These are phyloP conservation scores for Philaenus spumarius DNA, from an alignment of 1,140 invertebrate genomes.

Conservation along the genomic window DNA sequence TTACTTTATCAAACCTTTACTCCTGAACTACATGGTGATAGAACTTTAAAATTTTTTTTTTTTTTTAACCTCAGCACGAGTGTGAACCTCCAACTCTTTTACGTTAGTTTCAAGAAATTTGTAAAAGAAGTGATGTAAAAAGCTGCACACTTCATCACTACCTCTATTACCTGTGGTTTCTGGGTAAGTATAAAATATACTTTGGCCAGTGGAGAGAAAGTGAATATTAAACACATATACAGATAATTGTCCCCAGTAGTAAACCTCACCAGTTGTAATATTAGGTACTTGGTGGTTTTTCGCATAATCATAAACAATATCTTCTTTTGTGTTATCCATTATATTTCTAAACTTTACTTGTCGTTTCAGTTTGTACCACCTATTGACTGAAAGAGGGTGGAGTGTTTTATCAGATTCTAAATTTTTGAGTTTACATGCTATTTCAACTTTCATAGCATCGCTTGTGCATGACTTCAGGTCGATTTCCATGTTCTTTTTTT, in stretches of 20 bases:
- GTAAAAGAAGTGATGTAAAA: too few relatives aligned
- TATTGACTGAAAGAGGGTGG: slow-evolving; percentile 9
- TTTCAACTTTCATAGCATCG: too few relatives aligned
- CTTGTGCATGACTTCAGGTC: too few relatives aligned
- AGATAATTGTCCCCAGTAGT: slow-evolving; percentile 10
- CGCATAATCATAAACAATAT: too few relatives aligned
- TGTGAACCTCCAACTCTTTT: too few relatives aligned
- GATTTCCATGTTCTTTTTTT: slow-evolving; percentile 1
- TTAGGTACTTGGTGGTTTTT: slow-evolving; percentile 10
- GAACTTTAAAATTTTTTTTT: slow-evolving; percentile 4
- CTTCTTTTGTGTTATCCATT: not conserved
- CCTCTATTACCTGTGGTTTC: too few relatives aligned
- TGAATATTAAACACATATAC: slow-evolving; percentile 17
- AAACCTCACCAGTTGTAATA: slow-evolving; percentile 11
- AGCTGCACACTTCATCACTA: too few relatives aligned
- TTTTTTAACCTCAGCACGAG: too few relatives aligned
- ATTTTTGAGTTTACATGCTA: not conserved
- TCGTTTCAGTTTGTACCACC: slow-evolving; percentile 1
- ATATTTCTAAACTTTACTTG: not conserved
- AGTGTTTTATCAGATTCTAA: slow-evolving; percentile 7
- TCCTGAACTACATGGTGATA: slow-evolving; percentile 13
- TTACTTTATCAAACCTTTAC: slow-evolving; percentile 10
- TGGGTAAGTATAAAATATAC: too few relatives aligned
- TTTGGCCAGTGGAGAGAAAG: too few relatives aligned
- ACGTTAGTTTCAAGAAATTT: too few relatives aligned